Base-by-base conservation (phyloP, 1,140 invertebrate genomes). In the Scaptomyza hsui region DNA sequence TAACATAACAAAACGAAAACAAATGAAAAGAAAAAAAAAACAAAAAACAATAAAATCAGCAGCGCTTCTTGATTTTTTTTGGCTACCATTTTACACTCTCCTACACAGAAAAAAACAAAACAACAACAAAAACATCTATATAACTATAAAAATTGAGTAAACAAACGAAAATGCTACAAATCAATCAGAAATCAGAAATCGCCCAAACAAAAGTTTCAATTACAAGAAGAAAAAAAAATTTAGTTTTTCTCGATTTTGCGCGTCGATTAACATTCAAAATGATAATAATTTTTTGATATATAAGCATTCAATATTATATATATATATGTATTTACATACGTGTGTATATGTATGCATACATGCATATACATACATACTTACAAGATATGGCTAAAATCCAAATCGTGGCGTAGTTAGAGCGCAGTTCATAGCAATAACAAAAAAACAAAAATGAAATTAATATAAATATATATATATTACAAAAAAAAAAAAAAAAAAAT, bases 231-330 rank as follows among this genome's bases (percentile, higher is more conserved):
- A 51, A 6, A 35, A 29, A 6, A 44, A 29, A 62, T 37, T 52
- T 32, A 51, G 41, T 41, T 44, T 67, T 59, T 61, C 47, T 63
- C 69, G 52, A 86, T 76, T 73, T 65, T 69, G 69, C 81, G 81
- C 82, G 74, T 77, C 81, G 65, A 80, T 78, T 71, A 72, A 77
- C 69, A 71, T 64, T 85, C 57, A 77, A 80, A 72, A 86, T 88
- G 82, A 88, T 88, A 88, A 88, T 88, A 89, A 89, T 89, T 88
- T 88, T 86, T 86, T 82, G 68, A 86, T 75, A 86, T 75, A 80
- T 70, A 67, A 41, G 44, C 45, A 56, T 61, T 49, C 26, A 49
- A 75, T 51, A 53, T 52, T 68, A 41, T 57, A 55, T 42, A 60
- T 42, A 60, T 65, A 49, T 52, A 76, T 71, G 60, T 75, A 75